phyloP scores from a whole-genome alignment of 1,140 invertebrate species.

The Daktulosphaira vitifoliae region DNA sequence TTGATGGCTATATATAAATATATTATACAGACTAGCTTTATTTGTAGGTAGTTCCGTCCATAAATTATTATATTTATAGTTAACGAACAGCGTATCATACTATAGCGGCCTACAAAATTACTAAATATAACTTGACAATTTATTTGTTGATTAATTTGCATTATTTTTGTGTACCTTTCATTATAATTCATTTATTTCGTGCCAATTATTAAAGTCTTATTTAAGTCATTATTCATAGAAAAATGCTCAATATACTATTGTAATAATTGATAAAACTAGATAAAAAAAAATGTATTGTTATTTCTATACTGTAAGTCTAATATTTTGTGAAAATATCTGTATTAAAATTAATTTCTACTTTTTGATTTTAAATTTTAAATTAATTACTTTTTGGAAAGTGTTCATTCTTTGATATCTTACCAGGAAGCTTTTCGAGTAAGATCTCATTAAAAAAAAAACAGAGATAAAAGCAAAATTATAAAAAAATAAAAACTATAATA shows the following conservation, averaged over 20 bases:
- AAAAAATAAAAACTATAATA: too few relatives aligned
- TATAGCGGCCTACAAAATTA: slow-evolving; percentile 13
- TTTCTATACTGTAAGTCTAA: slow-evolving; percentile 18
- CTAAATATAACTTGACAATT: slow-evolving; percentile 28
- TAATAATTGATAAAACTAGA: slow-evolving; percentile 16
- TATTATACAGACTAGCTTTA: slow-evolving; percentile 10
- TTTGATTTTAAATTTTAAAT: too few relatives aligned
- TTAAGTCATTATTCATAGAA: slow-evolving; percentile 31
- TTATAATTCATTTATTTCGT: slow-evolving; percentile 10
- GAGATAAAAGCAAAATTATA: too few relatives aligned
- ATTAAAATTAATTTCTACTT: slow-evolving; percentile 1
- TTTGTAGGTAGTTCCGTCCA: slow-evolving; percentile 33
- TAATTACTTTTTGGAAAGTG: too few relatives aligned
- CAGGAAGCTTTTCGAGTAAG: too few relatives aligned
- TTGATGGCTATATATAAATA: not conserved
- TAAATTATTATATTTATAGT: slow-evolving; percentile 8
- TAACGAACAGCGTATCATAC: not conserved
- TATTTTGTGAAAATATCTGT: slow-evolving; percentile 7
- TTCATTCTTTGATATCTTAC: too few relatives aligned
- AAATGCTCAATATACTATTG: slow-evolving; percentile 32
- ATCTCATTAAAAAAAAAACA: too few relatives aligned
- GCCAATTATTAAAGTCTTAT: slow-evolving; percentile 31
- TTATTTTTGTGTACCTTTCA: slow-evolving; percentile 13
- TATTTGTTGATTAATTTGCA: slow-evolving; percentile 6
- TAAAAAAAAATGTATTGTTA: slow-evolving; percentile 13